Evolutionary conservation across 35 echinoderm and acorn worm genomes (phyloP).

Genomic region (Holothuria glaberrima): DNA sequence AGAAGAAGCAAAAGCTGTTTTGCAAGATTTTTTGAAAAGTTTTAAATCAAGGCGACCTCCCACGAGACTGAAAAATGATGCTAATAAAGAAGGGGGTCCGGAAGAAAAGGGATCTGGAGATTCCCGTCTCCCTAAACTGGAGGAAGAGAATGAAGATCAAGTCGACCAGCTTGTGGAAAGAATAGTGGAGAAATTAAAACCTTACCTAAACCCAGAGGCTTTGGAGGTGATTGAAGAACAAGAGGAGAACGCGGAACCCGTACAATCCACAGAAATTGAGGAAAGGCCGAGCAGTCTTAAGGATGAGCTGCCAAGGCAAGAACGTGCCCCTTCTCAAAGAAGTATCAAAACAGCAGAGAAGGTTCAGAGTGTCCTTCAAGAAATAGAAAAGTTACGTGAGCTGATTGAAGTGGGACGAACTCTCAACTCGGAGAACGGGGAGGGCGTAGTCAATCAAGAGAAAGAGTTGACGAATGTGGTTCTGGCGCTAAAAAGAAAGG

Average conservation of each 20-base stretch:
- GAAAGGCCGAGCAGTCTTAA: neutral
- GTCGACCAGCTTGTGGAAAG: slow-evolving; percentile 41
- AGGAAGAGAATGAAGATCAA: slow-evolving; percentile 18
- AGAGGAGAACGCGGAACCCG: neutral
- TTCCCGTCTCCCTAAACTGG: no score
- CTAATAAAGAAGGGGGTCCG: neutral
- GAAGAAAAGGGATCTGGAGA: neutral
- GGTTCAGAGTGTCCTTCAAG: slow-evolving; percentile 28
- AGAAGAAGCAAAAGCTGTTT: slow-evolving; percentile 34
- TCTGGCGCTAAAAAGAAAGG: slow-evolving; percentile 35
- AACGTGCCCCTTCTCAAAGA: slow-evolving; percentile 7
- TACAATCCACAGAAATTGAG: neutral
- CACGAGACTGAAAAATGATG: neutral
- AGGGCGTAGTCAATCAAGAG: slow-evolving; percentile 3
- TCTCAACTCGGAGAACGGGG: neutral
- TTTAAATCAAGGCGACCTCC: neutral
- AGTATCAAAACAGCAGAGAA: slow-evolving; percentile 46
- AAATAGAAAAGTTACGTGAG: slow-evolving; percentile 34
- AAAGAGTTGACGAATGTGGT: slow-evolving; percentile 38
- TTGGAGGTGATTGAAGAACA: slow-evolving; percentile 51
- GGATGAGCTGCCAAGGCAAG: neutral
- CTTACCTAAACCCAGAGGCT: slow-evolving; percentile 12
- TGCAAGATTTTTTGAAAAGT: slow-evolving; percentile 38
- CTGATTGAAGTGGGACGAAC: slow-evolving; percentile 26
- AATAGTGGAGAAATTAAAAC: slow-evolving; percentile 47